Percentiles rank a stretch among this genome's conserved stretches.
Evolutionary conservation across 1,140 invertebrate genomes (phyloP).

Genomic region (Drusus annulatus): DNA sequence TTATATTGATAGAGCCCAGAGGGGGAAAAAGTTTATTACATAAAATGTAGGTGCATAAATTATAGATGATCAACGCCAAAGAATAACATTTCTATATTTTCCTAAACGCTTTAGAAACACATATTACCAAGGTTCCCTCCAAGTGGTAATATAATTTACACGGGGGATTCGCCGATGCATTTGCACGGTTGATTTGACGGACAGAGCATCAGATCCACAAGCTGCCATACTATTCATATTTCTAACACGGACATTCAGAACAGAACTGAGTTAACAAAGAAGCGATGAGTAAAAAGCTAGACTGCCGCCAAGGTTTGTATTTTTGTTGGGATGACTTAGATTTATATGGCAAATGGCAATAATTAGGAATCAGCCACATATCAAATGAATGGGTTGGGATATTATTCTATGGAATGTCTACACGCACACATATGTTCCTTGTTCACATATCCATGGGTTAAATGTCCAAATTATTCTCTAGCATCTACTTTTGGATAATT

Average conservation of each 20-base stretch:
- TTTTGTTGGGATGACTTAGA: slow-evolving; percentile 52
- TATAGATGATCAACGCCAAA: slow-evolving; percentile 59
- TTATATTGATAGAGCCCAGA: slow-evolving; percentile 58
- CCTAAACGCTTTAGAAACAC: slow-evolving; percentile 56
- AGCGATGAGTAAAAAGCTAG: slow-evolving; percentile 49
- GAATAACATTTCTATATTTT: slow-evolving; percentile 59
- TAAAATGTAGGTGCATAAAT: slow-evolving; percentile 60
- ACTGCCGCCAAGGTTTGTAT: neutral
- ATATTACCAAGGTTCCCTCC: slow-evolving; percentile 54
- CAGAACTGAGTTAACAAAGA: slow-evolving; percentile 22
- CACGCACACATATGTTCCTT: slow-evolving; percentile 54
- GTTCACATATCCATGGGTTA: slow-evolving; percentile 54
- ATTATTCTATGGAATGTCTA: slow-evolving; percentile 58
- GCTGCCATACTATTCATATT: slow-evolving; percentile 53
- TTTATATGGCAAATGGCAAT: slow-evolving; percentile 58
- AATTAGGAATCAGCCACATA: slow-evolving; percentile 52
- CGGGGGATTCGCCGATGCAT: slow-evolving; percentile 16
- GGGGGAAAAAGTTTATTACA: slow-evolving; percentile 58
- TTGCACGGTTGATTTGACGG: slow-evolving; percentile 47
- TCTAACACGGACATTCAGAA: slow-evolving; percentile 46
- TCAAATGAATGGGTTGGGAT: slow-evolving; percentile 44
- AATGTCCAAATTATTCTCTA: slow-evolving; percentile 56
- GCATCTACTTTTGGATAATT: slow-evolving; percentile 57
- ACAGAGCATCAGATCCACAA: slow-evolving; percentile 51
- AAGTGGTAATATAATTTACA: slow-evolving; percentile 55